Percentiles rank a stretch among this genome's conserved stretches.
These are phyloP conservation scores for Turnix velox DNA, from an alignment of 2,113 vertebrate species.

Conservation along the genomic window DNA sequence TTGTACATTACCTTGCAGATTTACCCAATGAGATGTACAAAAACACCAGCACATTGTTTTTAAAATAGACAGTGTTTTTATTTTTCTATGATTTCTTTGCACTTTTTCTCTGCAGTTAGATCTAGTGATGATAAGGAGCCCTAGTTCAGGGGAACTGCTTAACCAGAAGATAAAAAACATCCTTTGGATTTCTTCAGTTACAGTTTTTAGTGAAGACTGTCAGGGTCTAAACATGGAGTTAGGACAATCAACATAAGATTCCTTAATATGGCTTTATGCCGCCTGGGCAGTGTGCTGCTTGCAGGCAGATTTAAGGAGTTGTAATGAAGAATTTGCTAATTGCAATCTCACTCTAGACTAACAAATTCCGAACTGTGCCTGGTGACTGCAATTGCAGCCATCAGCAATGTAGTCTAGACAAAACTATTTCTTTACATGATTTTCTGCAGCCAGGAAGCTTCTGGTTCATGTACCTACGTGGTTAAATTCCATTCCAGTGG, in stretches of 20 bases:
- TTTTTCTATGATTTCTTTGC: neutral
- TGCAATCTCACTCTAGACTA: neutral
- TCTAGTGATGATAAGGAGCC: neutral
- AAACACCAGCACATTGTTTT: neutral
- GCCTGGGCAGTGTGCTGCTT: neutral
- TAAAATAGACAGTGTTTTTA: neutral
- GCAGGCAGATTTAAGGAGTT: neutral
- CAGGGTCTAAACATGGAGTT: neutral
- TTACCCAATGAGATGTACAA: neutral
- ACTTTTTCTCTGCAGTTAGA: neutral
- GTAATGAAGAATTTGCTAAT: neutral
- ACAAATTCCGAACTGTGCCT: neutral
- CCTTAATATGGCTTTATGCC: neutral
- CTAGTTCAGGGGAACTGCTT: neutral
- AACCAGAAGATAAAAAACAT: neutral
- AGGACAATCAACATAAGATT: neutral
- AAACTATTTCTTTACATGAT: fast-evolving
- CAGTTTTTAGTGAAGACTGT: neutral
- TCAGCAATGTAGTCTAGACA: neutral
- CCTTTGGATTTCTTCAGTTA: neutral
- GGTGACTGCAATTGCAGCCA: neutral
- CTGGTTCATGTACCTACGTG: fast-evolving
- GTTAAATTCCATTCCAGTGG: neutral
- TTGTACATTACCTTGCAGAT: neutral
- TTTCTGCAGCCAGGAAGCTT: neutral